Conservation (phyloP, 2,113 vertebrate species). For the Seriola quinqueradiata region DNA sequence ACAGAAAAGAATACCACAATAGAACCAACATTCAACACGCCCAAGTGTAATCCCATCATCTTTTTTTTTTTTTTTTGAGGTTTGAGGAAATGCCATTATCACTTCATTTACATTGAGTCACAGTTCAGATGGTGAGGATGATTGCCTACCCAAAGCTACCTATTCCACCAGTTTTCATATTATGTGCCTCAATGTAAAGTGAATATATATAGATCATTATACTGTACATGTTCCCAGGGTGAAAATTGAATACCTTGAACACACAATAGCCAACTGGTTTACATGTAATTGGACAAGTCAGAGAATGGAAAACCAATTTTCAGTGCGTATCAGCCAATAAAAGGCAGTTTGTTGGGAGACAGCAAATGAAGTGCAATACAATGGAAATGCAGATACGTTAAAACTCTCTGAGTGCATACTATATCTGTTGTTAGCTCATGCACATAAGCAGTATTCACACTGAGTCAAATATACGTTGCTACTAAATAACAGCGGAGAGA, state of each 20-base stretch:
- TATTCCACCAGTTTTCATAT: not conserved
- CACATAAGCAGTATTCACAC: not conserved
- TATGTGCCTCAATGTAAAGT: not conserved
- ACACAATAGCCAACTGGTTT: not conserved
- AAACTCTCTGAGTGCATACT: conserved; percentile 10
- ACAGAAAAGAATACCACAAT: not conserved
- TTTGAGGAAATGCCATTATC: conserved; percentile 15
- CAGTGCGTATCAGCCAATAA: not conserved
- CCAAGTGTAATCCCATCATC: not conserved
- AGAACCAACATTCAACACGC: not conserved
- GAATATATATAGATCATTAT: conserved; percentile 40
- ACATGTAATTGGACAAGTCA: not conserved
- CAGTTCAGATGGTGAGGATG: conserved; percentile 16
- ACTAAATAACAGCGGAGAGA: not conserved
- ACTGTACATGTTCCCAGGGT: not conserved
- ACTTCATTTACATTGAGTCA: conserved; percentile 25
- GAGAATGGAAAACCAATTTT: conserved; percentile 3
- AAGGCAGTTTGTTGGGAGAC: conserved; percentile 13
- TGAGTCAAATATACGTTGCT: not conserved
- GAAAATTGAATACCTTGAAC: not conserved
- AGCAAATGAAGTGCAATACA: conserved; percentile 8
- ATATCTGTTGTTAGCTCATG: not conserved
- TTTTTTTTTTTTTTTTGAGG: not conserved
- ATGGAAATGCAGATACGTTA: conserved; percentile 9
- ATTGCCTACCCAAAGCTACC: not conserved